These are phyloP conservation scores for Spodoptera frugiperda DNA, from an alignment of 1,140 invertebrate genomes.

Conservation along the genomic window DNA sequence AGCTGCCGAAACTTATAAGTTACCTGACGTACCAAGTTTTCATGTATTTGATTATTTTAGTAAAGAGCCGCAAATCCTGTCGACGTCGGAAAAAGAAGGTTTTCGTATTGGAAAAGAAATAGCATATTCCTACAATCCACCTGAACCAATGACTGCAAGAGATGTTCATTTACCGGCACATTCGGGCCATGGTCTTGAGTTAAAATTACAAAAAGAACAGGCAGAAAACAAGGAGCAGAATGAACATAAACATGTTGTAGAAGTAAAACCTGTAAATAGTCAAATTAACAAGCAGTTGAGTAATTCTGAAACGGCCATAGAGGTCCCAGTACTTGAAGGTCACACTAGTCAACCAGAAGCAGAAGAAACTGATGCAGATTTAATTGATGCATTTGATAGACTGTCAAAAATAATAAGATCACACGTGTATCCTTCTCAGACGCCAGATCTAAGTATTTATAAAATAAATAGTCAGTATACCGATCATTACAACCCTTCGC, in stretches of 20 bases:
- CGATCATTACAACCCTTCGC: background rate
- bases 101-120: conserved; percentile 65
- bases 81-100: conserved; percentile 62
- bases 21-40: conserved; percentile 67
- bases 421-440: conserved; percentile 55
- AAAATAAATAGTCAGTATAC: conserved; percentile 11
- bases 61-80: conserved; percentile 72
- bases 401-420: conserved; percentile 58
- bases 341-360: background rate
- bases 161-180: conserved; percentile 3
- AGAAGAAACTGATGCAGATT: conserved; percentile 49
- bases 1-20: conserved; percentile 66
- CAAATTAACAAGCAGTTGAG: background rate
- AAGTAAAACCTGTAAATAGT: background rate
- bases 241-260: background rate
- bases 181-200: background rate
- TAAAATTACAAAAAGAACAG: background rate
- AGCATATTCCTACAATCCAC: conserved; percentile 47
- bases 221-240: background rate
- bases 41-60: conserved; percentile 82
- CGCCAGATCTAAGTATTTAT: conserved; percentile 48
- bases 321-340: conserved; percentile 2
- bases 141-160: conserved; percentile 35
- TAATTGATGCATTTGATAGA: conserved; percentile 58
- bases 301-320: background rate